phyloP scores from a whole-genome alignment of 1,140 invertebrate genomes.

The Adelges cooleyi region DNA sequence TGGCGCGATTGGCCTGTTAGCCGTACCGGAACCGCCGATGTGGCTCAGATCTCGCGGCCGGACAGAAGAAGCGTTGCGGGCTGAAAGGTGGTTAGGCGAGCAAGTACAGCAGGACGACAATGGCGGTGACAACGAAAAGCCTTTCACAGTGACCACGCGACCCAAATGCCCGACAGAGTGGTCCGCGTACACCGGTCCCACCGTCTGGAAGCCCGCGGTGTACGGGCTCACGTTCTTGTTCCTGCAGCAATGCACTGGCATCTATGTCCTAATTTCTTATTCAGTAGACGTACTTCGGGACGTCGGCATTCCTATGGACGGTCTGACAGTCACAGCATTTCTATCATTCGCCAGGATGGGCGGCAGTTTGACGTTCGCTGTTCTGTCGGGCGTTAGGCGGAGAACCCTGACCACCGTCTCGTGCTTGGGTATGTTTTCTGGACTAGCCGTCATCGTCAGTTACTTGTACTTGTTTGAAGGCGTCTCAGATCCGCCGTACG shows the following conservation, averaged over 20 bases:
- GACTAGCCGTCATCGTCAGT: constrained; percentile 38
- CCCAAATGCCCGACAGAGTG: too few species aligned
- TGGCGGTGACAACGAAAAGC: too few species aligned
- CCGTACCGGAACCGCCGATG: neutral
- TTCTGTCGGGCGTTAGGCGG: constrained; percentile 49
- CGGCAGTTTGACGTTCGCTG: neutral
- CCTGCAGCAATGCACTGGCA: constrained; percentile 57
- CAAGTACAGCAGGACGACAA: too few species aligned
- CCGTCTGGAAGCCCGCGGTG: constrained; percentile 50
- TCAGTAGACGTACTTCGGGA: constrained; percentile 55
- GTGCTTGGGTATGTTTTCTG: constrained; percentile 48
- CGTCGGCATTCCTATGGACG: neutral
- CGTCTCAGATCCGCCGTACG: constrained; percentile 16
- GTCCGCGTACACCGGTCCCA: neutral
- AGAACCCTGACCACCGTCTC: constrained; percentile 51
- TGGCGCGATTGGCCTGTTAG: neutral
- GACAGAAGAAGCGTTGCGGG: neutral
- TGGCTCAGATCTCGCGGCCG: neutral
- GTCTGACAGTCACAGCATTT: neutral
- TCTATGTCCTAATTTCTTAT: constrained; percentile 65
- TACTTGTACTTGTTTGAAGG: constrained; percentile 37
- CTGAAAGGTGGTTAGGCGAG: neutral
- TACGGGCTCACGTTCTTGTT: constrained; percentile 51
- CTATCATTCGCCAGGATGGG: constrained; percentile 42
- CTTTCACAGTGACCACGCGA: too few species aligned